Conservation (phyloP, 2,113 vertebrate species). For the Bos javanicus region DNA sequence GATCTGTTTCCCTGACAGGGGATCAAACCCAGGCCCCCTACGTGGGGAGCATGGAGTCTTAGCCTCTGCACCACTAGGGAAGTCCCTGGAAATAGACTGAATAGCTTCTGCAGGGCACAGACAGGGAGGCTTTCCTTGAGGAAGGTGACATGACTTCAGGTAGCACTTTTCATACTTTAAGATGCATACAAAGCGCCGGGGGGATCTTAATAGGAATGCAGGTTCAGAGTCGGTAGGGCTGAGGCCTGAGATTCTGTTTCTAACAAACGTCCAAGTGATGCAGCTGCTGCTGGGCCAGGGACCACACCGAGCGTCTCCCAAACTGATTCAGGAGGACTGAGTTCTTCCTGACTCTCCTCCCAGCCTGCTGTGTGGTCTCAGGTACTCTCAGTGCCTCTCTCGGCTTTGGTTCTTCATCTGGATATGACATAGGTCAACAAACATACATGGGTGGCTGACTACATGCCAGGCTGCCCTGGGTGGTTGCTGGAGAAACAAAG, state of each 20-base stretch:
- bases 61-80: background rate
- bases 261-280: background rate
- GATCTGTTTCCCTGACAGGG: background rate
- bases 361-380: background rate
- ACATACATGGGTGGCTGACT: background rate
- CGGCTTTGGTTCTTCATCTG: background rate
- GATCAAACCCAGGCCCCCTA: background rate
- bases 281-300: background rate
- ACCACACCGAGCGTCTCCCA: background rate
- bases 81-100: background rate
- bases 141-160: background rate
- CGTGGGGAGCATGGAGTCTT: background rate
- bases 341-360: background rate
- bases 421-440: background rate
- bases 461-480: background rate
- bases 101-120: accelerated
- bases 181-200: background rate
- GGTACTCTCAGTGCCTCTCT: background rate
- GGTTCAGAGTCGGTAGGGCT: background rate
- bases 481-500: background rate
- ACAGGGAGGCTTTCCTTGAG: background rate
- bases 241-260: background rate
- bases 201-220: background rate
- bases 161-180: background rate
- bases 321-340: no score